These are phyloP conservation scores for Paramormyrops hopkinsi DNA, from an alignment of 2,797 vertebrate species.

Conservation along the genomic window DNA sequence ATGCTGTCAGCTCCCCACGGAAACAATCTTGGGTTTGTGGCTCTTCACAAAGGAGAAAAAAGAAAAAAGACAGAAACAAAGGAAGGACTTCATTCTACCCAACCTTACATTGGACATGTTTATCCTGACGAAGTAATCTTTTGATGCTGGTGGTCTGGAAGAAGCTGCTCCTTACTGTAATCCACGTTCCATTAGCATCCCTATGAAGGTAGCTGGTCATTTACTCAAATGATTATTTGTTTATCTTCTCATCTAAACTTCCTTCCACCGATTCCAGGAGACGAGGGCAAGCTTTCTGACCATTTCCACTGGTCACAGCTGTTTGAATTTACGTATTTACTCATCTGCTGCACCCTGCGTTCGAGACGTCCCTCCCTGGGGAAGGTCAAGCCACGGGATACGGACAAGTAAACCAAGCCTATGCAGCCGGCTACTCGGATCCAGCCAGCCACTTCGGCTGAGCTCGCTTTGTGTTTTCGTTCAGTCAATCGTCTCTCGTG, in stretches of 20 bases:
- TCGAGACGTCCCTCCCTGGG: not conserved
- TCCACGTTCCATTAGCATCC: constrained; percentile 42
- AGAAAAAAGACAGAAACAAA: not conserved
- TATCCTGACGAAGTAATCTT: not conserved
- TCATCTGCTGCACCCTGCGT: not conserved
- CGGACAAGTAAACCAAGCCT: not conserved
- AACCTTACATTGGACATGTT: not conserved
- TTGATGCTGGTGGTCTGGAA: not conserved
- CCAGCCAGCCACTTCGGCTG: not conserved
- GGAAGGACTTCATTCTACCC: not conserved
- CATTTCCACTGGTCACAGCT: not conserved
- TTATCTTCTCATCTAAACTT: constrained; percentile 21
- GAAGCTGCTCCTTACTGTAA: constrained; percentile 42
- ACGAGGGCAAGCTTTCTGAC: not conserved
- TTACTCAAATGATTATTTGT: constrained; percentile 48
- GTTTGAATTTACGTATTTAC: not conserved
- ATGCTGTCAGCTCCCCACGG: not conserved
- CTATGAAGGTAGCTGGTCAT: constrained; percentile 34
- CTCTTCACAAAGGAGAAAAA: constrained; percentile 3
- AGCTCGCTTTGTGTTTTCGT: not conserved
- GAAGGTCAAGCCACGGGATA: not conserved
- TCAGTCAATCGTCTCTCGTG: not conserved
- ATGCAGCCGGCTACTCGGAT: not conserved
- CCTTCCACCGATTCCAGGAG: not conserved
- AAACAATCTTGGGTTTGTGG: constrained; percentile 16